phyloP scores from a whole-genome alignment of 1,140 invertebrate genomes.

The Agrypnia vestita region DNA sequence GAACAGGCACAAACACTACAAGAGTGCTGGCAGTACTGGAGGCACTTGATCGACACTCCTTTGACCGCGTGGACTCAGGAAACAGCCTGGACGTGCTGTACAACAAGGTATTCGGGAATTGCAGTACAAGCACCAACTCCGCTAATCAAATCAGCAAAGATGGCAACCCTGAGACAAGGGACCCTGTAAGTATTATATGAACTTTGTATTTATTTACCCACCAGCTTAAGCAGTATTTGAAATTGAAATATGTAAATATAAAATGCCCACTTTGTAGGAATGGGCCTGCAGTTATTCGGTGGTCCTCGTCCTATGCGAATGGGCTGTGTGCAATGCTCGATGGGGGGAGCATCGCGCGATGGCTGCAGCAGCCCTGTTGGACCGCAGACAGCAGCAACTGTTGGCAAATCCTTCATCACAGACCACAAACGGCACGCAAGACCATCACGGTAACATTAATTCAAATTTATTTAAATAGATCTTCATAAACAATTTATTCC shows the following conservation, averaged over 20 bases:
- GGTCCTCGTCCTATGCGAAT: slow-evolving; percentile 93
- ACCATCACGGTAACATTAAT: slow-evolving; percentile 52
- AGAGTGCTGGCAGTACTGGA: slow-evolving; percentile 91
- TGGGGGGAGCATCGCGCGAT: slow-evolving; percentile 95
- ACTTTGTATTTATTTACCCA: not conserved
- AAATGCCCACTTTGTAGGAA: slow-evolving; percentile 62
- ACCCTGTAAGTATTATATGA: slow-evolving; percentile 65
- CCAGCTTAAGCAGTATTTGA: too few species aligned
- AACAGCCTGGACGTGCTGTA: slow-evolving; percentile 92
- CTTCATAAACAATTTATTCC: too few species aligned
- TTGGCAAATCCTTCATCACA: slow-evolving; percentile 50
- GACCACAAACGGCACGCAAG: slow-evolving; percentile 41
- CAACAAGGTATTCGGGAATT: slow-evolving; percentile 83
- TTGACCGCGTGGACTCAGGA: slow-evolving; percentile 90
- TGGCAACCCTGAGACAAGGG: slow-evolving; percentile 66
- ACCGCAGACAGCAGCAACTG: slow-evolving; percentile 81
- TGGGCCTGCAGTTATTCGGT: slow-evolving; percentile 78
- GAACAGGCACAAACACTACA: slow-evolving; percentile 74
- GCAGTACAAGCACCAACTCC: slow-evolving; percentile 64
- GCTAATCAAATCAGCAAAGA: slow-evolving; percentile 55
- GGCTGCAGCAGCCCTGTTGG: slow-evolving; percentile 94
- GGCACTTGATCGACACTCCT: slow-evolving; percentile 92
- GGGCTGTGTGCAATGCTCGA: slow-evolving; percentile 94
- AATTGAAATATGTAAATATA: too few species aligned
- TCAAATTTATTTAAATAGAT: too few species aligned